Evolutionary conservation across 2,888 invertebrate species (phyloP).

Genomic region (Strigamia maritima): DNA sequence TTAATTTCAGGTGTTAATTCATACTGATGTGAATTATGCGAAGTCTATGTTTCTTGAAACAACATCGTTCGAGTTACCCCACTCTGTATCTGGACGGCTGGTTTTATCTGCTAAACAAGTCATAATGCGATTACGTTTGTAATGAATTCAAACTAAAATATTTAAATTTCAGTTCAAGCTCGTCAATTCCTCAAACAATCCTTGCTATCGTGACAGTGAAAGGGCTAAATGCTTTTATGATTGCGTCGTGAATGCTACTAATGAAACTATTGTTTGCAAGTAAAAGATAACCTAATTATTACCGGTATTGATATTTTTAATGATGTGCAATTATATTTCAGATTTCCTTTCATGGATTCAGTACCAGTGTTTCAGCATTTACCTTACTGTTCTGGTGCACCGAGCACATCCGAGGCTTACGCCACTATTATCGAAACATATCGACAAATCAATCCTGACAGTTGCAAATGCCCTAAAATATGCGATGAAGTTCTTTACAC

Average conservation of each 20-base stretch:
- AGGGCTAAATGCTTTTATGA: not conserved
- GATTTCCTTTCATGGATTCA: not conserved
- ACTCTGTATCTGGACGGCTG: not conserved
- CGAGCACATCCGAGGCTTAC: not conserved
- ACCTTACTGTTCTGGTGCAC: not conserved
- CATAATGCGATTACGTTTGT: not conserved
- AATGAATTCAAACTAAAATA: not conserved
- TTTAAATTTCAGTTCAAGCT: not conserved
- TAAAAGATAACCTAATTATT: not conserved
- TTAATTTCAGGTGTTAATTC: not conserved
- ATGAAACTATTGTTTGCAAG: not conserved
- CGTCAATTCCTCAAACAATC: not conserved
- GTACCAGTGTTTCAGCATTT: not conserved
- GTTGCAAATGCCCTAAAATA: not conserved
- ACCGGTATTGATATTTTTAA: not conserved
- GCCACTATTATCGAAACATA: not conserved
- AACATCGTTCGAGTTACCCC: not conserved
- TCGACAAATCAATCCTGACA: not conserved
- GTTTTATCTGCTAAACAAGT: not conserved
- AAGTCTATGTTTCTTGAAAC: not conserved
- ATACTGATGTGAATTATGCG: not conserved
- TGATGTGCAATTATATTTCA: not conserved
- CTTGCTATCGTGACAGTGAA: not conserved
- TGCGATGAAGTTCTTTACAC: not conserved
- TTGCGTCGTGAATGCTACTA: not conserved